Evolutionary conservation across 2,113 vertebrate genomes (phyloP).

Genomic region (Melanerpes aurifrons): DNA sequence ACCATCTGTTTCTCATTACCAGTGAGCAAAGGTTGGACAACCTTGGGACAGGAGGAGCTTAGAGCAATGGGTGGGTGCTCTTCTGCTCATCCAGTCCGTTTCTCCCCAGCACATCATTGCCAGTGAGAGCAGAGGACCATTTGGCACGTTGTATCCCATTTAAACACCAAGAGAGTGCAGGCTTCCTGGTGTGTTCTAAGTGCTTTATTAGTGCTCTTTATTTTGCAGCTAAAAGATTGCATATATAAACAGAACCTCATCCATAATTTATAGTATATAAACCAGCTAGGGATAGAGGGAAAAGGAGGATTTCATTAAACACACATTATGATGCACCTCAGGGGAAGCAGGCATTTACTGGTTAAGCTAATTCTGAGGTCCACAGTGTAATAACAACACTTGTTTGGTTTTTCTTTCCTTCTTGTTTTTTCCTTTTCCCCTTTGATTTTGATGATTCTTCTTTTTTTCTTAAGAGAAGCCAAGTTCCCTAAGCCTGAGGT

Average conservation of each 20-base stretch:
- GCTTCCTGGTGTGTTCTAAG: not conserved
- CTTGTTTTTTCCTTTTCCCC: not conserved
- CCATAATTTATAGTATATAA: constrained; percentile 47
- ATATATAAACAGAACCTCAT: constrained; percentile 45
- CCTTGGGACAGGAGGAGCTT: not conserved
- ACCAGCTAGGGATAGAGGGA: constrained; percentile 9
- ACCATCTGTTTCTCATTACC: constrained; percentile 31
- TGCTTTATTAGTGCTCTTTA: constrained; percentile 33
- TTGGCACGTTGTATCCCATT: not conserved
- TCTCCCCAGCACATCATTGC: not conserved
- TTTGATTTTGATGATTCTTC: not conserved
- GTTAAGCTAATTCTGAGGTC: constrained; percentile 31
- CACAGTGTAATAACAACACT: not conserved
- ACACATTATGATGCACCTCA: constrained; percentile 28
- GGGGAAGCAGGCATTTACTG: constrained; percentile 36
- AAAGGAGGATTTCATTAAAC: constrained; percentile 53
- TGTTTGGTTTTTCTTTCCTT: not conserved
- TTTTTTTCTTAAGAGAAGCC: not conserved
- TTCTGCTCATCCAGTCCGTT: not conserved
- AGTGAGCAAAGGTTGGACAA: not conserved
- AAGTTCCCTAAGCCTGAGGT: not conserved
- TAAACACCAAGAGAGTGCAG: not conserved
- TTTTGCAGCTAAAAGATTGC: constrained; percentile 45
- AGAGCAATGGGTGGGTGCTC: not conserved
- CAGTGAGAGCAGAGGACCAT: not conserved